These are phyloP conservation scores for Julus scanicus DNA, from an alignment of 2,888 invertebrate species.

Conservation along the genomic window DNA sequence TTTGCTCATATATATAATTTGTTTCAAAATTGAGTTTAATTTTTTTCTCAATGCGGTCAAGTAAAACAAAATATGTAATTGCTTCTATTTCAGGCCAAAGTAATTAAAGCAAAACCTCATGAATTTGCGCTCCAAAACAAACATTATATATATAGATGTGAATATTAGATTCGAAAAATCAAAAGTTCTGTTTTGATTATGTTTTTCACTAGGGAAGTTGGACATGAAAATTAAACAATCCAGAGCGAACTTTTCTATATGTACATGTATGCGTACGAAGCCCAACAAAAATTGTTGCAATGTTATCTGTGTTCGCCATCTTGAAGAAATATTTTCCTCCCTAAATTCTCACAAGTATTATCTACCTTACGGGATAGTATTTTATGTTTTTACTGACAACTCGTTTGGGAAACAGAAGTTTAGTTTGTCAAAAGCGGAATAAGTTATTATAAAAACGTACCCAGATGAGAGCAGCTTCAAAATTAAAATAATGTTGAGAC, in stretches of 20 bases:
- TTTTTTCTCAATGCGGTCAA: neutral
- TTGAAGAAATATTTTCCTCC: neutral
- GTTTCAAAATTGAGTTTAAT: neutral
- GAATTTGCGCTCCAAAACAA: neutral
- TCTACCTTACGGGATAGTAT: slow-evolving; percentile 17
- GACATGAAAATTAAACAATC: neutral
- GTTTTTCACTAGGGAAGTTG: slow-evolving; percentile 8
- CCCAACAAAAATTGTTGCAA: neutral
- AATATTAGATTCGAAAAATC: slow-evolving; percentile 21
- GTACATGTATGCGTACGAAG: neutral
- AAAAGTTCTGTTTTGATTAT: neutral
- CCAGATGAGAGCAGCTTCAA: slow-evolving; percentile 21
- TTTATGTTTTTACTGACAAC: slow-evolving; percentile 5
- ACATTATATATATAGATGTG: neutral
- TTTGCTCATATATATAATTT: neutral
- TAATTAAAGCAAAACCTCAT: slow-evolving; percentile 11
- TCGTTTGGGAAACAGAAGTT: slow-evolving; percentile 2
- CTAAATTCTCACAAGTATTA: slow-evolving; percentile 21
- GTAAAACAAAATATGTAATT: neutral
- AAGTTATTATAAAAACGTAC: slow-evolving; percentile 22
- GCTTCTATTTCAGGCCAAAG: slow-evolving; percentile 1
- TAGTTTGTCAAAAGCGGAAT: neutral
- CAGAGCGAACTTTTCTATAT: neutral
- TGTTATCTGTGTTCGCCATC: neutral
- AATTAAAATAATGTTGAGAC: slow-evolving; percentile 22